phyloP scores from a whole-genome alignment of 1,140 invertebrate genomes.

The Hestina assimilis region DNA sequence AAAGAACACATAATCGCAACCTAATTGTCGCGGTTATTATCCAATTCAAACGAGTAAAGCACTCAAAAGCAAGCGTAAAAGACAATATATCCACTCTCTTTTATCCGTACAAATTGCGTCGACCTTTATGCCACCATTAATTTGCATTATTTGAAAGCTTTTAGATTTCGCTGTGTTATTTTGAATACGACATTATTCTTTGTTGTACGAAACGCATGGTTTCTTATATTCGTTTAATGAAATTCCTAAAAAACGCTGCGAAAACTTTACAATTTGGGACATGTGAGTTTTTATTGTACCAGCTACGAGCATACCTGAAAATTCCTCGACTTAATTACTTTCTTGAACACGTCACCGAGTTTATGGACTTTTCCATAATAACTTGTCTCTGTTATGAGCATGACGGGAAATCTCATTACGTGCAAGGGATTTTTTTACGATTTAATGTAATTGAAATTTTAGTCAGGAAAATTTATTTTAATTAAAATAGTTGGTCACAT shows the following conservation, averaged over 20 bases:
- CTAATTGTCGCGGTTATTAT: slow-evolving; percentile 16
- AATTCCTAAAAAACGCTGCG: slow-evolving; percentile 10
- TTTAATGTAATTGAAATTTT: background rate
- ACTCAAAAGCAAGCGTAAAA: slow-evolving; percentile 28
- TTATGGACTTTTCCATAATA: slow-evolving; percentile 7
- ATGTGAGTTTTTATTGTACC: slow-evolving; percentile 8
- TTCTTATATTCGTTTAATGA: slow-evolving; percentile 12
- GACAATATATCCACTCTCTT: slow-evolving; percentile 43
- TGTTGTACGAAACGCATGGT: background rate
- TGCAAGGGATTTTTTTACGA: background rate
- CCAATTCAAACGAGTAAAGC: slow-evolving; percentile 18
- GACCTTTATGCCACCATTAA: slow-evolving; percentile 41
- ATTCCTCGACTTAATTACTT: slow-evolving; percentile 21
- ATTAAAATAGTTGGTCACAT: no score
- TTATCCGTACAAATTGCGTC: slow-evolving; percentile 34
- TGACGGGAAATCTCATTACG: background rate
- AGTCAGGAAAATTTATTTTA: background rate
- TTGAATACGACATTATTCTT: background rate
- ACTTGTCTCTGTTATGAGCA: background rate
- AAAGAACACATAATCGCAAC: background rate
- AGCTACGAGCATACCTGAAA: slow-evolving; percentile 6
- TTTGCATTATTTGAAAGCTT: slow-evolving; percentile 35
- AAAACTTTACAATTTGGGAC: slow-evolving; percentile 9
- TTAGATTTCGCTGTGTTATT: slow-evolving; percentile 19
- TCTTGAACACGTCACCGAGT: slow-evolving; percentile 11